phyloP scores from a whole-genome alignment of 1,140 invertebrate species.

The Heliothis subflexa region DNA sequence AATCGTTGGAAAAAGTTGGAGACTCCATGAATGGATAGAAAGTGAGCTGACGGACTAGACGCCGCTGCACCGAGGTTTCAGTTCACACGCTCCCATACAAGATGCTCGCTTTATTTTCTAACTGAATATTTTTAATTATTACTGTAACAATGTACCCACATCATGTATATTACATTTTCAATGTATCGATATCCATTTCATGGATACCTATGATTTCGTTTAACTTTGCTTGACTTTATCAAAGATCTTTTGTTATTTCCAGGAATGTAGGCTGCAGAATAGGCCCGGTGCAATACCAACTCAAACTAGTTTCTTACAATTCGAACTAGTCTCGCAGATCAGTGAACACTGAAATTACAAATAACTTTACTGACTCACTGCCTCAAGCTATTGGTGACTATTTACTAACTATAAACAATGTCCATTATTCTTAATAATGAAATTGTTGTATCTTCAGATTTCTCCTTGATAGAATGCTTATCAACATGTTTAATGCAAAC shows the following conservation, averaged over 20 bases:
- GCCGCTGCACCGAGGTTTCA: conserved; percentile 66
- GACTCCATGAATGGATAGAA: conserved; percentile 84
- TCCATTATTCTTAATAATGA: too few species aligned
- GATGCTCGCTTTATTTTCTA: conserved; percentile 58
- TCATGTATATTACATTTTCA: conserved; percentile 9
- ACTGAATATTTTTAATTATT: conserved; percentile 50
- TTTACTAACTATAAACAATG: too few species aligned
- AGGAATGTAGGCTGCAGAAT: conserved; percentile 40
- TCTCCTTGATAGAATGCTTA: too few species aligned
- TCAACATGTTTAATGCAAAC: too few species aligned
- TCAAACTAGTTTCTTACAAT: conserved; percentile 40
- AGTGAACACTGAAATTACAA: conserved; percentile 40
- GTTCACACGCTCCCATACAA: conserved; percentile 78
- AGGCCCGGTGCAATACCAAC: conserved; percentile 31
- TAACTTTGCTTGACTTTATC: conserved; percentile 10
- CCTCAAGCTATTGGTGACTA: not conserved
- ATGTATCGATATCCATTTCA: conserved; percentile 14
- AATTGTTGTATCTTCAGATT: too few species aligned
- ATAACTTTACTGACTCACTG: conserved; percentile 29
- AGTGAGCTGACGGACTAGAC: conserved; percentile 76
- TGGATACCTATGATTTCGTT: not conserved
- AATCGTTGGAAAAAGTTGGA: conserved; percentile 82
- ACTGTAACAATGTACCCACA: conserved; percentile 15
- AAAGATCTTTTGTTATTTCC: conserved; percentile 36
- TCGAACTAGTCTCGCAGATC: conserved; percentile 26